A percentile compares a stretch with the other conserved stretches of the same genome.
phyloP scores from a whole-genome alignment of 92 coral and sea anemone species.

The Virgularia gustaviana region DNA sequence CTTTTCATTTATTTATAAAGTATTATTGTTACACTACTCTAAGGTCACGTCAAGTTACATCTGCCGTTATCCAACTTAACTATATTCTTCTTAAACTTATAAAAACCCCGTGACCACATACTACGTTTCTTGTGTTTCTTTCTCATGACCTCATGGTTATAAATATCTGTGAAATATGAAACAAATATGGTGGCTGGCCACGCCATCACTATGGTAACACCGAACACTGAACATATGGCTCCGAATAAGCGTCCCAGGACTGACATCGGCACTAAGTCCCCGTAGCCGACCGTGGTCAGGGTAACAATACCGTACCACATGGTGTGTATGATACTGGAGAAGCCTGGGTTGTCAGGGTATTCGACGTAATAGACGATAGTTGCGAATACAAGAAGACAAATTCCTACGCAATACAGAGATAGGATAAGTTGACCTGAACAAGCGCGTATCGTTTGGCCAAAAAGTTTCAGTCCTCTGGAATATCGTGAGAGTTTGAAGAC shows the following conservation, averaged over 20 bases:
- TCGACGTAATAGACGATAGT: slow-evolving; percentile 18
- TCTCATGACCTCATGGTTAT: slow-evolving; percentile 11
- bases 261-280: slow-evolving; percentile 21
- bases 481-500: slow-evolving; percentile 24
- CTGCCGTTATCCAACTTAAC: slow-evolving; percentile 3
- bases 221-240: slow-evolving; percentile 21
- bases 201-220: slow-evolving; percentile 26
- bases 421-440: slow-evolving; percentile 31
- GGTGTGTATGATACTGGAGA: slow-evolving; percentile 21
- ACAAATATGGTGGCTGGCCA: slow-evolving; percentile 40
- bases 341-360: slow-evolving; percentile 6
- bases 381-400: slow-evolving; percentile 20
- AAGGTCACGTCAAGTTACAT: slow-evolving; percentile 4
- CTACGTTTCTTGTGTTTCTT: slow-evolving; percentile 10
- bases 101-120: background rate
- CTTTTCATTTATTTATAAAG: too few species aligned
- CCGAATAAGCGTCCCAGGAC: slow-evolving; percentile 9
- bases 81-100: slow-evolving; percentile 3
- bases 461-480: slow-evolving; percentile 20
- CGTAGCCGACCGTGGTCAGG: slow-evolving; percentile 35
- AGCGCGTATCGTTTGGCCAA: slow-evolving; percentile 23
- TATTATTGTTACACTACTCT: too few species aligned
- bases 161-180: slow-evolving; percentile 21
- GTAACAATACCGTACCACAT: slow-evolving; percentile 35
- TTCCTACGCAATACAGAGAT: slow-evolving; percentile 25